Evolutionary conservation across 2,888 invertebrate species (phyloP), one percentile per base, ranked within the genome.

Genomic region (Acanthoscelides obtectus): DNA sequence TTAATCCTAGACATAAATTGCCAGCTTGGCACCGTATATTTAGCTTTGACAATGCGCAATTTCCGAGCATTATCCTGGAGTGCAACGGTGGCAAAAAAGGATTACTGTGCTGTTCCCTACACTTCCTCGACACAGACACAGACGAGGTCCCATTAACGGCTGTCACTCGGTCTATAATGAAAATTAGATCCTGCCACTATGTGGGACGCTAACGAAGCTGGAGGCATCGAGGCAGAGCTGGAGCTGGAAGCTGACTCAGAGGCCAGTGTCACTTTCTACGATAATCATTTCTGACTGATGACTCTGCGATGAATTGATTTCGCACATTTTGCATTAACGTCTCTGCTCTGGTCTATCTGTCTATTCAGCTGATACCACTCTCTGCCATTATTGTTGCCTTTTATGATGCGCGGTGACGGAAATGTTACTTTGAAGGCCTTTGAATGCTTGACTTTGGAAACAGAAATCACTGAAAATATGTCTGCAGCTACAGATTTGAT

Each of bases 231-330:
- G n/a, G n/a, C 17, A 45, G 45, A 45, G 45, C 45, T n/a, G n/a
- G n/a, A n/a, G n/a, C n/a, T n/a, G n/a, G n/a, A n/a, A n/a, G n/a
- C n/a, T 45, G 45, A 45, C 45, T 45, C 45, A 45, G 45, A 45
- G 45, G 17, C 45, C 45, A 45, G 45, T 45, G 45, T 45, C 45
- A 79, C 79, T 77, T 79, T 79, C 77, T 74, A 77, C 80, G 81
- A 83, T 84, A 83, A 83, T 83, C 81, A 80, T 81, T 79, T 77
- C 81, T 81, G 81, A 81, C 80, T 80, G 80, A 81, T 81, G 81
- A 81, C 81, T 81, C 77, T 76, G 76, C 79, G 76, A 77, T 45
- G 81, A 82, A 83, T 83, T 82, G 82, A 82, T 83, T 81, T 78
- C 77, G 80, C 81, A 80, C 79, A 81, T 79, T 81, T 76, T 79